A percentile compares a stretch with the other conserved stretches of the same genome.
These are phyloP conservation scores for Pachypanchax playfairii DNA, from an alignment of 2,113 vertebrate species.

Conservation along the genomic window DNA sequence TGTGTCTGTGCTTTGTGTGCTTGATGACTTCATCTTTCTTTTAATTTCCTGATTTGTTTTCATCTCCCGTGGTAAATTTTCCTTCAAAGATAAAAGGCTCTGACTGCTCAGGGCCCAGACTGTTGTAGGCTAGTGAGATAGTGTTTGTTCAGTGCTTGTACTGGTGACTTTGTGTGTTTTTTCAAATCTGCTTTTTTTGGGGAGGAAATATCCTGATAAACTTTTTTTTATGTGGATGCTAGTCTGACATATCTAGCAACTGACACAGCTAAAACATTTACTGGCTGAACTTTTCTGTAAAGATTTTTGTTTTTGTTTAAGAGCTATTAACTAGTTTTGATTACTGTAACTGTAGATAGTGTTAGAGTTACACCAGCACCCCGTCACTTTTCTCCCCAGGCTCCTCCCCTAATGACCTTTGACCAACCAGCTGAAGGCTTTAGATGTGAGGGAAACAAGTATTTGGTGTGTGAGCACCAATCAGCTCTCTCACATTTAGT, in stretches of 20 bases:
- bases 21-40: conserved; percentile 67
- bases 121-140: conserved; percentile 53
- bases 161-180: conserved; percentile 55
- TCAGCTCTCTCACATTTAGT: conserved; percentile 52
- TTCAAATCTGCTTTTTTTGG: conserved; percentile 52
- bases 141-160: conserved; percentile 61
- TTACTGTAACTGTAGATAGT: conserved; percentile 36
- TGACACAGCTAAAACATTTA: conserved; percentile 41
- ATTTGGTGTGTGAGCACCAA: conserved; percentile 39
- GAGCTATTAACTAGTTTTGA: conserved; percentile 32
- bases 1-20: conserved; percentile 76
- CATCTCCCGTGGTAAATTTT: conserved; percentile 55
- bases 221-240: conserved; percentile 46
- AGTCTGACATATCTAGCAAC: conserved; percentile 43
- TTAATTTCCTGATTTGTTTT: conserved; percentile 56
- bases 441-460: conserved; percentile 42
- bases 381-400: conserved; percentile 31
- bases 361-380: conserved; percentile 47
- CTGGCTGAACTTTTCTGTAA: conserved; percentile 24
- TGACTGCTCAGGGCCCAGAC: conserved; percentile 50
- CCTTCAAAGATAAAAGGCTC: conserved; percentile 38
- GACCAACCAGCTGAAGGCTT: conserved; percentile 52
- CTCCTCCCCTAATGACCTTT: conserved; percentile 43
- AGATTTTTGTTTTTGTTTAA: neutral
- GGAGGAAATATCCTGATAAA: conserved; percentile 29